Conservation (phyloP, 2,888 invertebrate species). For the Eristalis arbustorum region DNA sequence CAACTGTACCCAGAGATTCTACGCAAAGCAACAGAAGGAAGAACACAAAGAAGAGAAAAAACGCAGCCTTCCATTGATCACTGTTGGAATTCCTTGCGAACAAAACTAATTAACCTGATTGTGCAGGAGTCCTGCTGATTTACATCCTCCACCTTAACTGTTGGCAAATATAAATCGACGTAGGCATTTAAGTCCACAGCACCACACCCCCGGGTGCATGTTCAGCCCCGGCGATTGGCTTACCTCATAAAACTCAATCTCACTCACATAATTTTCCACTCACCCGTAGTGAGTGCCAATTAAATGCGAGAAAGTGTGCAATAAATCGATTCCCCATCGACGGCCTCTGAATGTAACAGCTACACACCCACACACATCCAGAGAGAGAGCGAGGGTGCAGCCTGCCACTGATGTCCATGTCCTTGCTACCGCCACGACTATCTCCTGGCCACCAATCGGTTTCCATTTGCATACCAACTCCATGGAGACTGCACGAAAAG, state of each 20-base stretch:
- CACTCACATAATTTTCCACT: constrained; percentile 70
- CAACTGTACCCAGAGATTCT: not conserved
- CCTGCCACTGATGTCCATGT: not conserved
- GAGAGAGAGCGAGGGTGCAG: not conserved
- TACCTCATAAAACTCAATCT: constrained; percentile 70
- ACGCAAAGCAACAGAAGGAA: too few species aligned
- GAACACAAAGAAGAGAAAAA: too few species aligned
- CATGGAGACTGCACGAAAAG: constrained; percentile 18
- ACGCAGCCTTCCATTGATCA: not conserved
- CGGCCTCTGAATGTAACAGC: constrained; percentile 42
- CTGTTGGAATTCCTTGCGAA: constrained; percentile 18
- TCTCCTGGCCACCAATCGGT: constrained; percentile 39
- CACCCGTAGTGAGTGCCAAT: constrained; percentile 70
- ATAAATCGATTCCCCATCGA: constrained; percentile 70
- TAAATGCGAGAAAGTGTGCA: constrained; percentile 70
- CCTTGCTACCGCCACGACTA: constrained; percentile 43
- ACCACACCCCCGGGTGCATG: not conserved
- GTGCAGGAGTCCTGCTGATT: constrained; percentile 62
- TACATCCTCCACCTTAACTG: constrained; percentile 41
- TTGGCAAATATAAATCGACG: constrained; percentile 58
- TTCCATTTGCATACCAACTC: constrained; percentile 57
- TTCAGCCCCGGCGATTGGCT: constrained; percentile 46
- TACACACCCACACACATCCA: not conserved
- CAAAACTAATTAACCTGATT: constrained; percentile 67
- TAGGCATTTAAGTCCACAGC: constrained; percentile 60